phyloP scores from a whole-genome alignment of 2,797 vertebrate species.

The Fistularia tabacaria region DNA sequence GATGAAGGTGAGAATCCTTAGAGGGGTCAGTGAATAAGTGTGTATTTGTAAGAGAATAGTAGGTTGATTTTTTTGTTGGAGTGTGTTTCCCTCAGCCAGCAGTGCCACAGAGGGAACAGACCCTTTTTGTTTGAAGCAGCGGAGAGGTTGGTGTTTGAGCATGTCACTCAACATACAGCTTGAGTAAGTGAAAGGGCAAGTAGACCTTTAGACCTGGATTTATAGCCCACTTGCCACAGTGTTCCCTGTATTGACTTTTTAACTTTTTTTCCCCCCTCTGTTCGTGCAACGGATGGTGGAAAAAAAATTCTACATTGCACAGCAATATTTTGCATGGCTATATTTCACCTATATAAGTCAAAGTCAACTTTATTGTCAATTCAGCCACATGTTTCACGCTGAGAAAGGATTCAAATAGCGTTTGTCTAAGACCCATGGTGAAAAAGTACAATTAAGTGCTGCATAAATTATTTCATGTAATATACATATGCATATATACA shows the following conservation, averaged over 20 bases:
- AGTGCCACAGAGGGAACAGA: constrained; percentile 50
- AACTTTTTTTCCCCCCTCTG: constrained; percentile 11
- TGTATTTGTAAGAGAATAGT: constrained; percentile 34
- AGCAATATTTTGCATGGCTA: no score
- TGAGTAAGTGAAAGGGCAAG: constrained; percentile 34
- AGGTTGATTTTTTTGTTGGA: constrained; percentile 29
- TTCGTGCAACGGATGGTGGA: background rate
- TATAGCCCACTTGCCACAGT: constrained; percentile 23
- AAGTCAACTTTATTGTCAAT: no score
- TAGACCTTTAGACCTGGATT: constrained; percentile 48
- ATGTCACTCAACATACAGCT: constrained; percentile 61
- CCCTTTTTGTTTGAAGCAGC: constrained; percentile 53
- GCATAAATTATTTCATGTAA: no score
- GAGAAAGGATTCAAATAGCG: no score
- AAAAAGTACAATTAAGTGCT: no score
- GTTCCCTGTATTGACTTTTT: constrained; percentile 21
- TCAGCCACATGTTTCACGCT: no score
- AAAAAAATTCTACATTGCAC: no score
- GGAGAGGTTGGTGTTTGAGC: constrained; percentile 39
- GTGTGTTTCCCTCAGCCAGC: constrained; percentile 16
- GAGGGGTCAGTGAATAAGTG: constrained; percentile 22
- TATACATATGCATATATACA: no score
- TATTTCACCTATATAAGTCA: no score
- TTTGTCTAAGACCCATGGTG: no score
- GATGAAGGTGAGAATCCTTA: constrained; percentile 49